These are phyloP conservation scores for Glyptemys insculpta DNA, from an alignment of 2,797 vertebrate species.

Conservation along the genomic window DNA sequence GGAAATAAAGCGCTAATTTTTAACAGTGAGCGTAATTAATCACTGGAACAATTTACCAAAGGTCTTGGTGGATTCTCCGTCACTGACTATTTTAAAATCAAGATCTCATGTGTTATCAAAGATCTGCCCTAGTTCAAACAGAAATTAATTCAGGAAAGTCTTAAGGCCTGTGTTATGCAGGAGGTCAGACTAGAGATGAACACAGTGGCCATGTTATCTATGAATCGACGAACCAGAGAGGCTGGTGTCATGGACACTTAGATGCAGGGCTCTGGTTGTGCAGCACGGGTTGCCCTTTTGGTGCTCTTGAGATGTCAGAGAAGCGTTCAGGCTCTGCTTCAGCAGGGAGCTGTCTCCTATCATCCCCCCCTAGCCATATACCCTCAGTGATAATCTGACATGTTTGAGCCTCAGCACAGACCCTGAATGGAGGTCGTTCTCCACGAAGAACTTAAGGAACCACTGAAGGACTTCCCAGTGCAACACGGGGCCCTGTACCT, in stretches of 20 bases:
- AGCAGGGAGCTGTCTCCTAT: no score
- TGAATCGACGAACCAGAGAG: no score
- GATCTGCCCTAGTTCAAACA: not conserved
- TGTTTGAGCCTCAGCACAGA: not conserved
- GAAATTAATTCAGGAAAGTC: not conserved
- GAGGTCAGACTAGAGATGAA: not conserved
- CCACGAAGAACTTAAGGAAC: not conserved
- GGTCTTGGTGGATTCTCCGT: not conserved
- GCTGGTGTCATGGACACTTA: no score
- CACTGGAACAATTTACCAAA: not conserved
- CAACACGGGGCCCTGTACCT: not conserved
- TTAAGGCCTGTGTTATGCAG: not conserved
- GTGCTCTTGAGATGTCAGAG: no score
- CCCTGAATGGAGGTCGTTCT: rapidly evolving
- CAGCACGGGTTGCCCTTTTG: no score
- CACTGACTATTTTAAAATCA: not conserved
- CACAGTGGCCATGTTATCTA: no score
- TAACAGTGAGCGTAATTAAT: no score
- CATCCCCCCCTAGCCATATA: no score
- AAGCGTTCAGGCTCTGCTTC: no score
- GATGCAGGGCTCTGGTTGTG: no score
- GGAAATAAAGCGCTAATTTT: no score
- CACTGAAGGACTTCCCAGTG: rapidly evolving
- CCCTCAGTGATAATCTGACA: rapidly evolving
- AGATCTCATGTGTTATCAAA: not conserved